Evolutionary conservation across 1,140 invertebrate species (phyloP), one percentile per base, ranked within the genome.

Genomic region (Orius insidiosus): DNA sequence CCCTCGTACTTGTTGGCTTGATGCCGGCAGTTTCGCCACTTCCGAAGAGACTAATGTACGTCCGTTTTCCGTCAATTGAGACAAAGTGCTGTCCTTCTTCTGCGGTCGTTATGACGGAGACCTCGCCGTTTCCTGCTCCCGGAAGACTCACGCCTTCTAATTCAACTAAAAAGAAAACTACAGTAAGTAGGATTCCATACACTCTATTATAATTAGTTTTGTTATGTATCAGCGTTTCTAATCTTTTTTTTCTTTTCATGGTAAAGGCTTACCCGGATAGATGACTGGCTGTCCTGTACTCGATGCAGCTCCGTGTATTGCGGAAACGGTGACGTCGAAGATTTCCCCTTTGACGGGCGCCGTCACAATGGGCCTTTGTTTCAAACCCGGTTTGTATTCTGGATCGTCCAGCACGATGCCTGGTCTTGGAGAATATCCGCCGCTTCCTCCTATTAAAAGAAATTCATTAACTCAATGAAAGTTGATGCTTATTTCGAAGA

Each of bases 1-100:
- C 41, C 42, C 34, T 45, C 40, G 49, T 24, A 35, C 32, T 46
- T 37, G 46, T 13, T n/a, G 32, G 30, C 8, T 40, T 47, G 37
- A 37, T 10, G 8, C 46, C 39, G 1, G 50, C 9, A 30, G 33
- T 33, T 11, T 41, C 13, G 3, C 43, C 13, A 38, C 49, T 47
- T 42, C 76, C 75, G 58, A 86, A 84, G 3, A 89, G 62, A 64
- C 87, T 85, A 48, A 90, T 68, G 61, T 89, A 88, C 2, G 85
- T 89, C 54, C 83, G 67, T 61, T 86, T 85, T 18, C 86, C 86
- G 58, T 90, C 85, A 47, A 90, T 90, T n/a, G 84, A 88, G 3
- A 90, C 86, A 60, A 85, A 88, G 44, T 85, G 80, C 55, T 88
- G 77, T 45, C 77, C 75, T 33, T 79, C 78, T 15, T 79, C 71